Conservation (phyloP, 2,888 invertebrate genomes). For the Epirrhoe tristata region DNA sequence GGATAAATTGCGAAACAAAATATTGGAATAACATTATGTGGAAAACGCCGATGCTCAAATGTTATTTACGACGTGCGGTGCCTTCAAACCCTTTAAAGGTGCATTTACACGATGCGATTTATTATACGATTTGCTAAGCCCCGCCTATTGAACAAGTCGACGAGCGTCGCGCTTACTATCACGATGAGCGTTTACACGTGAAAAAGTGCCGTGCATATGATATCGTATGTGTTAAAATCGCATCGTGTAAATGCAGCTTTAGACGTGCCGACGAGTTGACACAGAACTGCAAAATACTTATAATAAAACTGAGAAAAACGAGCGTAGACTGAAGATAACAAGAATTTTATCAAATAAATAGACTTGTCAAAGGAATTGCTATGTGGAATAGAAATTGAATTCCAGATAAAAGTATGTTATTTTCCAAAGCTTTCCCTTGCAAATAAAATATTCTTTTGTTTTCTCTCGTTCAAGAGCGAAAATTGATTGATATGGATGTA, state of each 20-base stretch:
- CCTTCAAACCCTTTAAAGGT: no score
- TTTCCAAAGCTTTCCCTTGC: conserved; percentile 1
- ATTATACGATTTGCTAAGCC: no score
- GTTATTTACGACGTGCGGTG: background rate
- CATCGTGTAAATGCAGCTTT: no score
- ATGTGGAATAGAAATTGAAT: conserved; percentile 12
- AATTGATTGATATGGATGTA: background rate
- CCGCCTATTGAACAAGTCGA: no score
- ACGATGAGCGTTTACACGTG: no score
- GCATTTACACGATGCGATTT: no score
- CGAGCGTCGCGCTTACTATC: no score
- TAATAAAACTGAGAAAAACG: conserved; percentile 4
- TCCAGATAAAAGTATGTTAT: conserved; percentile 10
- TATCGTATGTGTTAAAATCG: background rate
- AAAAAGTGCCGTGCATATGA: background rate
- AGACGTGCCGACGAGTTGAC: conserved; percentile 1
- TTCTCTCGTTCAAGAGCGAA: background rate
- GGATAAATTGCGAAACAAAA: no score
- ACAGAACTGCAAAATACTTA: conserved; percentile 5
- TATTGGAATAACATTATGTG: no score
- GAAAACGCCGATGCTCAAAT: no score
- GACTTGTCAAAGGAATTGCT: conserved; percentile 14
- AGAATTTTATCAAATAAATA: conserved; percentile 12
- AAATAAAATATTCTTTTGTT: conserved; percentile 3
- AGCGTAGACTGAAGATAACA: background rate